phyloP scores from a whole-genome alignment of 2,113 vertebrate genomes.

The Osmerus eperlanus region DNA sequence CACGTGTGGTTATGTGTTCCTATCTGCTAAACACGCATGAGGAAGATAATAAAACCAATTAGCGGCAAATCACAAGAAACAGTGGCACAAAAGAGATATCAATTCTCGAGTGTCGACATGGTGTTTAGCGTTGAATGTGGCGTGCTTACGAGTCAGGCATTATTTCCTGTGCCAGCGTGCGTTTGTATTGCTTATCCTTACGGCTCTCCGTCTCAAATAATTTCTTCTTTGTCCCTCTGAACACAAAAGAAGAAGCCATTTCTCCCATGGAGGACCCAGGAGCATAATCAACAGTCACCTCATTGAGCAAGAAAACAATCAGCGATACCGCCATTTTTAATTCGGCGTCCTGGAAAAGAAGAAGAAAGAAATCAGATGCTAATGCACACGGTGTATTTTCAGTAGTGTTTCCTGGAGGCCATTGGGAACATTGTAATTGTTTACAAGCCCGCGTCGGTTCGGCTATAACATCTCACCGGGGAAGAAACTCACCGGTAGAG shows the following conservation, averaged over 20 bases:
- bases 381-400: neutral
- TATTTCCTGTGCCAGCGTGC: too few relatives aligned
- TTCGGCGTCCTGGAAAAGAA: slow-evolving; percentile 19
- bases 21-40: too few relatives aligned
- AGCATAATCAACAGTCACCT: slow-evolving; percentile 13
- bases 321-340: slow-evolving; percentile 30
- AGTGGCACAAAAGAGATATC: too few relatives aligned
- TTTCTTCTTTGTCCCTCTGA: neutral
- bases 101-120: neutral
- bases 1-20: too few relatives aligned
- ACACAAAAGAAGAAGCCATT: neutral
- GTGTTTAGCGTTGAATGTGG: too few relatives aligned
- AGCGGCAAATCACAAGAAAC: too few relatives aligned
- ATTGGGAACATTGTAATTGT: slow-evolving; percentile 35
- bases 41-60: too few relatives aligned
- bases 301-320: slow-evolving; percentile 22
- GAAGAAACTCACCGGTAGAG: slow-evolving; percentile 18
- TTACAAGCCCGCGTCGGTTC: slow-evolving; percentile 36
- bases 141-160: neutral
- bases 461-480: slow-evolving; percentile 33
- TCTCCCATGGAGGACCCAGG: neutral
- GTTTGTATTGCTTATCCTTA: neutral
- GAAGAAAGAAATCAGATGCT: slow-evolving; percentile 3
- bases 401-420: slow-evolving; percentile 28
- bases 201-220: neutral